A percentile compares a stretch with the other conserved stretches of the same genome.
These are phyloP conservation scores for Caenorhabditis afra DNA, from an alignment of 2,888 invertebrate species.

Conservation along the genomic window DNA sequence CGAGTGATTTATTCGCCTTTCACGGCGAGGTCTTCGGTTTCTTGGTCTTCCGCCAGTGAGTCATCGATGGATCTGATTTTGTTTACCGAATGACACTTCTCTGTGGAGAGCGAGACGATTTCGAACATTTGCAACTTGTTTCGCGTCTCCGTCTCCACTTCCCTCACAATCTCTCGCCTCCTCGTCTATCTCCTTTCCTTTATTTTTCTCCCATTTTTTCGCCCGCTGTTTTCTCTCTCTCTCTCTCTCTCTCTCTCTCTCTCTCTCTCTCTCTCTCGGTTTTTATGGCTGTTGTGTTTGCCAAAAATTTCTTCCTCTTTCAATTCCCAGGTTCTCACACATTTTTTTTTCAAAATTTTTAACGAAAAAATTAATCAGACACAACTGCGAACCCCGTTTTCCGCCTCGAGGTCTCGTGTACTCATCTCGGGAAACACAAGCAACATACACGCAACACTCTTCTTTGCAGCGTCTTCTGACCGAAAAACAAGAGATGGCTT, in stretches of 20 bases:
- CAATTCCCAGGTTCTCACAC: not conserved
- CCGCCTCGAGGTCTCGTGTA: slow-evolving; percentile 3
- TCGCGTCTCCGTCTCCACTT: not conserved
- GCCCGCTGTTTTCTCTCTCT: not conserved
- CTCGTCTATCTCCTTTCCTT: slow-evolving; percentile 5
- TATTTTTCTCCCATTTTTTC: slow-evolving; percentile 19
- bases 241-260: slow-evolving; percentile 4
- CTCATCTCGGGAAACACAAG: slow-evolving; percentile 1
- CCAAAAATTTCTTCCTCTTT: slow-evolving; percentile 7
- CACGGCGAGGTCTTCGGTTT: slow-evolving; percentile 4
- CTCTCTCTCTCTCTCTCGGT: slow-evolving; percentile 12
- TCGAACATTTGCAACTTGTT: slow-evolving; percentile 11
- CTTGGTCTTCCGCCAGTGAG: not conserved
- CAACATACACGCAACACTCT: not conserved
- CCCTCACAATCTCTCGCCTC: not conserved
- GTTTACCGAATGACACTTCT: slow-evolving; percentile 41
- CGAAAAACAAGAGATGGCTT: not conserved
- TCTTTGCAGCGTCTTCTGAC: slow-evolving; percentile 3
- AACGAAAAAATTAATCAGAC: slow-evolving; percentile 5
- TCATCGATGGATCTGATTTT: slow-evolving; percentile 1
- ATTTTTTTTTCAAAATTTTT: not conserved
- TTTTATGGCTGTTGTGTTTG: slow-evolving; percentile 50
- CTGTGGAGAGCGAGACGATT: not conserved
- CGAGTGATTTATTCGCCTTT: not conserved
- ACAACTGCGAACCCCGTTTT: slow-evolving; percentile 10